Base-by-base conservation (phyloP, 2,797 vertebrate genomes). In the Periophthalmus magnuspinnatus region DNA sequence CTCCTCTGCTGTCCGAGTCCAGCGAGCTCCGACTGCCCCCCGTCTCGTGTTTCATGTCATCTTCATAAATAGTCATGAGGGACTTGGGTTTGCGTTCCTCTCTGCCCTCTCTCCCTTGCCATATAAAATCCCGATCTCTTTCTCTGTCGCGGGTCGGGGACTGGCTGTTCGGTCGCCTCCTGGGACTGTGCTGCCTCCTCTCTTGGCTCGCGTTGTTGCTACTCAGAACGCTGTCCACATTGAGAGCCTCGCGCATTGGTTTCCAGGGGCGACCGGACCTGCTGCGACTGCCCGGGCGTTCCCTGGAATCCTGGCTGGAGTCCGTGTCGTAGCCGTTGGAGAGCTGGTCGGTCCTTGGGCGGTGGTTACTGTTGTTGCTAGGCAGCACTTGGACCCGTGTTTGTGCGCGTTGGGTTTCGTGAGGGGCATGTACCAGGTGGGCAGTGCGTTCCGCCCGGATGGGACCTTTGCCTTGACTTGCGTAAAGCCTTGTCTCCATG, bases 1-100 rank as follows among this genome's bases (percentile, higher is more conserved):
- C 92, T 4, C 91, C 93, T 69, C 93, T 94, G 45, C 94, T 88
- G 5, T 94, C 93, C 0, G 94, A 95, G 65, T 97, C 97, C 80
- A 96, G 81, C 0, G 95, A 96, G 81, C 92, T 96, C 59, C 93
- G 90, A 85, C 95, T 96, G 74, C 95, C 89, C 19, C 94, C 84
- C 0, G 80, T 91, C 68, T 97, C 96, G 1, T 94, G 94, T 83
- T 93, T 95, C 48, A 91, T 91, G 87, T 97, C 98, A 6, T 99
- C 97, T 90, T 99, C 98, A 5, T 97, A 98, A 67, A 99, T 98
- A 48, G 98, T 99, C 96, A 96, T 95, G 56, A 99, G 91, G 67
- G 92, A 92, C 85, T 96, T 97, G 17, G 93, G 94, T 80, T 94
- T 93, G 38, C 87, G 89, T n/a, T 90, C 94, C 41, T 96, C 95